Conservation (phyloP, 1,140 invertebrate species). For the Solenopsis fugax region DNA sequence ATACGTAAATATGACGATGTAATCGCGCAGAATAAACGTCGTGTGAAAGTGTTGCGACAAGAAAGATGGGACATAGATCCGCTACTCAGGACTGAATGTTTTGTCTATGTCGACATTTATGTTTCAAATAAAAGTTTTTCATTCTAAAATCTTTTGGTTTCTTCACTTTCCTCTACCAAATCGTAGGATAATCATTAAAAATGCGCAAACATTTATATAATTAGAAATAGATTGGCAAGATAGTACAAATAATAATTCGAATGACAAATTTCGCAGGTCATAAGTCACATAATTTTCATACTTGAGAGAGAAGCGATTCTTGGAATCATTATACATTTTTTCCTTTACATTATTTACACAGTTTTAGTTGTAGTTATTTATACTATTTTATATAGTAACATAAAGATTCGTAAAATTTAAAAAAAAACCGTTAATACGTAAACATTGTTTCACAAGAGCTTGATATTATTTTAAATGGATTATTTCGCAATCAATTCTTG, state of each 20-base stretch:
- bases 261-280: neutral
- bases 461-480: neutral
- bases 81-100: conserved; percentile 79
- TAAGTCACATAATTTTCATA: neutral
- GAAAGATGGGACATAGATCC: conserved; percentile 69
- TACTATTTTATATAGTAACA: neutral
- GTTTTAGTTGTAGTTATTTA: too few species aligned
- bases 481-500: neutral
- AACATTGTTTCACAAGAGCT: neutral
- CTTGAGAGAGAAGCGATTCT: neutral
- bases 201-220: neutral
- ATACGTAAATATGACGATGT: conserved; percentile 63
- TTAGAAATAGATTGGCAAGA: neutral
- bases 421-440: neutral
- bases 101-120: conserved; percentile 83
- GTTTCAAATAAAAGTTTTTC: conserved; percentile 85
- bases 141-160: conserved; percentile 71
- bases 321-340: neutral
- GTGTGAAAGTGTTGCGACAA: conserved; percentile 61
- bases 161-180: neutral
- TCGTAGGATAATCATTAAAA: neutral
- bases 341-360: neutral
- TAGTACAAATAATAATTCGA: neutral
- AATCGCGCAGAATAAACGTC: conserved; percentile 38
- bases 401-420: neutral